These are phyloP conservation scores for Gari tellinella DNA, from an alignment of 2,888 invertebrate species.

Conservation along the genomic window DNA sequence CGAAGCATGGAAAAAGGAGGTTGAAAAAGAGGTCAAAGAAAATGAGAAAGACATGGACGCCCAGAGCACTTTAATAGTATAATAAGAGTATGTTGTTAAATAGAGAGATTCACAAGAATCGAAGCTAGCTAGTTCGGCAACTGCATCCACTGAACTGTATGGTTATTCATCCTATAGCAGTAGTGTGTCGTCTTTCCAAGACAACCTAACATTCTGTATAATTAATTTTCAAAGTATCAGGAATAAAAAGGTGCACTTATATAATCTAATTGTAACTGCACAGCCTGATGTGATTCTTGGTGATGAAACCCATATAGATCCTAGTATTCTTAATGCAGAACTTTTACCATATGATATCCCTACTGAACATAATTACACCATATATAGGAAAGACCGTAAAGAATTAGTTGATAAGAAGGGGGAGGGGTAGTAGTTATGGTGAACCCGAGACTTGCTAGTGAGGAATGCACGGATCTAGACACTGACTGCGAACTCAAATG, in stretches of 20 bases:
- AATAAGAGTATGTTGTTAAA: no score
- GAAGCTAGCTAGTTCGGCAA: no score
- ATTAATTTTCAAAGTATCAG: slow-evolving; percentile 34
- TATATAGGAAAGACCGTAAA: slow-evolving; percentile 26
- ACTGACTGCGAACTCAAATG: slow-evolving; percentile 36
- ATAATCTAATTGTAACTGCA: slow-evolving; percentile 21
- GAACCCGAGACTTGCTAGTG: slow-evolving; percentile 14
- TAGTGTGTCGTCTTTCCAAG: no score
- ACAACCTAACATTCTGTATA: slow-evolving; percentile 4
- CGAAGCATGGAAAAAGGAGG: no score
- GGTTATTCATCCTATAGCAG: no score
- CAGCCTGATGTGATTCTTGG: slow-evolving; percentile 20
- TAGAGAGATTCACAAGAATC: no score
- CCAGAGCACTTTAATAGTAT: no score
- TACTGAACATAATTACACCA: slow-evolving; percentile 1
- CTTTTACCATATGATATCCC: slow-evolving; percentile 29
- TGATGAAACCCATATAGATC: slow-evolving; percentile 24
- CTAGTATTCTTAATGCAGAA: slow-evolving; percentile 12
- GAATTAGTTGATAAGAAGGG: slow-evolving; percentile 16
- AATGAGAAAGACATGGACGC: no score
- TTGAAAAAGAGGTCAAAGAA: no score
- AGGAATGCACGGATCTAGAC: slow-evolving; percentile 32
- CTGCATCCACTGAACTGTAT: no score
- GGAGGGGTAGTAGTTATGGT: slow-evolving; percentile 32
- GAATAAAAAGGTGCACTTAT: slow-evolving; percentile 28